Conservation (phyloP, 2,797 vertebrate species). For the Gymnothorax javanicus region DNA sequence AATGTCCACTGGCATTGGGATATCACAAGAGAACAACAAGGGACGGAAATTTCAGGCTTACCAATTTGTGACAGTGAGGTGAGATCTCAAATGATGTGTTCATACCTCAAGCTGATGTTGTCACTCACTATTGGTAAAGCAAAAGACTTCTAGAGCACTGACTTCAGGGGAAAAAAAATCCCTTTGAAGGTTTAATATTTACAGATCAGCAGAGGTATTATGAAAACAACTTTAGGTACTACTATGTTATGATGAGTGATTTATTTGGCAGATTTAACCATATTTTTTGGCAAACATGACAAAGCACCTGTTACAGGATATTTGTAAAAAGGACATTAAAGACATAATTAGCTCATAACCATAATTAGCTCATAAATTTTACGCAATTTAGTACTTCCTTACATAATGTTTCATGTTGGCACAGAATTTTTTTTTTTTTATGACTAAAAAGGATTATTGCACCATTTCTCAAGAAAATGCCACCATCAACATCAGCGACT, state of each 20-base stretch:
- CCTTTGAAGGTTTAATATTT: neutral
- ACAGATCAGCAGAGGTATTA: neutral
- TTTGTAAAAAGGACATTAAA: neutral
- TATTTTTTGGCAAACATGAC: neutral
- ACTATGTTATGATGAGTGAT: neutral
- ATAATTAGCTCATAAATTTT: neutral
- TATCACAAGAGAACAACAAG: neutral
- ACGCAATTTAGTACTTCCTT: neutral
- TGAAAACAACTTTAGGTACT: neutral
- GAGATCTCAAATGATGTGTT: too few relatives aligned
- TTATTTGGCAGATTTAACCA: neutral
- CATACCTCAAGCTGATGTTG: too few relatives aligned
- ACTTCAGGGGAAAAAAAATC: too few relatives aligned
- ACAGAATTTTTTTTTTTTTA: neutral
- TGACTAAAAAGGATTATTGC: neutral
- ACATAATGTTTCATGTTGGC: neutral
- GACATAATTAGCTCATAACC: neutral
- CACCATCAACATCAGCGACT: neutral
- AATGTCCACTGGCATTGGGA: conserved; percentile 79
- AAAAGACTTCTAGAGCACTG: too few relatives aligned
- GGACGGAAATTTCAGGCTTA: conserved; percentile 3
- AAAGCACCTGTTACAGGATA: neutral
- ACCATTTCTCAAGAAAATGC: neutral
- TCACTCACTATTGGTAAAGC: too few relatives aligned
- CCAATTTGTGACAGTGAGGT: too few relatives aligned